These are phyloP conservation scores for Dromius quadrimaculatus DNA, from an alignment of 2,888 invertebrate genomes.

Conservation along the genomic window DNA sequence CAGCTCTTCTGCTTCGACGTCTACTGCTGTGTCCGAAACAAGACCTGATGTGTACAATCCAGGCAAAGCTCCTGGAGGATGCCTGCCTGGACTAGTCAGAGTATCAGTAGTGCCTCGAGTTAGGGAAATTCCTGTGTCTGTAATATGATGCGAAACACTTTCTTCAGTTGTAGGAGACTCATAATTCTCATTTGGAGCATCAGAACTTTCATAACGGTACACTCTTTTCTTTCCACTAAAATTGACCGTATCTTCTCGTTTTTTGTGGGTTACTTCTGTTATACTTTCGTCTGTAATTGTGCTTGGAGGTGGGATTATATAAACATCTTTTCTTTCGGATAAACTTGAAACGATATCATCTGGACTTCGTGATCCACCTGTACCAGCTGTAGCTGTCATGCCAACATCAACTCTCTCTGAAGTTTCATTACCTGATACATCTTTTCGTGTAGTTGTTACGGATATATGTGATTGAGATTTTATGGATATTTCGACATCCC, in stretches of 20 bases:
- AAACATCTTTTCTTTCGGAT: conserved; percentile 61
- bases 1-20: conserved; percentile 67
- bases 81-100: conserved; percentile 65
- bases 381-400: conserved; percentile 65
- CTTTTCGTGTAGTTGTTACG: conserved; percentile 66
- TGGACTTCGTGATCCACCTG: conserved; percentile 60
- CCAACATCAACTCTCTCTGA: conserved; percentile 68
- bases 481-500: conserved; percentile 70
- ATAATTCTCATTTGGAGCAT: conserved; percentile 59
- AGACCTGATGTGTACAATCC: conserved; percentile 66
- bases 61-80: conserved; percentile 62
- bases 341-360: conserved; percentile 57
- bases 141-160: conserved; percentile 69
- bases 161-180: conserved; percentile 68
- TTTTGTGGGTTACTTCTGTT: conserved; percentile 61
- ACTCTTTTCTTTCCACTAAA: conserved; percentile 69
- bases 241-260: conserved; percentile 68
- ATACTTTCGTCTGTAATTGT: conserved; percentile 56
- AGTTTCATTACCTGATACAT: conserved; percentile 66
- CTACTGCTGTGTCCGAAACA: conserved; percentile 66
- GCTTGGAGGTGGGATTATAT: conserved; percentile 63
- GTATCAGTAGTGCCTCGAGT: conserved; percentile 68
- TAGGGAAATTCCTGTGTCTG: conserved; percentile 70
- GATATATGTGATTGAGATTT: conserved; percentile 70
- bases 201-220: conserved; percentile 67